Evolutionary conservation across 2,888 invertebrate genomes (phyloP).

Genomic region (Operophtera brumata): DNA sequence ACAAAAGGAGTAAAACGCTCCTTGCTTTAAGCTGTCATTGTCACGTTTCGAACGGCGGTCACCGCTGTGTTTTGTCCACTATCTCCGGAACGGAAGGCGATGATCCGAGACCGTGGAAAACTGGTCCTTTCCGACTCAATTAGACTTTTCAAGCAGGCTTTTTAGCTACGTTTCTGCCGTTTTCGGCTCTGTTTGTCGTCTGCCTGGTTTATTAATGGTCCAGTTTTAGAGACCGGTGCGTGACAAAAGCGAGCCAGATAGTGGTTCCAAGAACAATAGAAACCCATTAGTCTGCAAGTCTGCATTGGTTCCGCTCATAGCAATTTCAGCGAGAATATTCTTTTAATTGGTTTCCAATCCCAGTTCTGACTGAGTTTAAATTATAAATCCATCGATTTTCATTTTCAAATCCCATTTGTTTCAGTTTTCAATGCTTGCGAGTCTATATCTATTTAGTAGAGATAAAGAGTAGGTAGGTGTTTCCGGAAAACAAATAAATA

Average conservation of each 20-base stretch:
- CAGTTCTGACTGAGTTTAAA: slow-evolving; percentile 23
- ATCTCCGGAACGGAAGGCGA: slow-evolving; percentile 61
- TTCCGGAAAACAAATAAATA: slow-evolving; percentile 63
- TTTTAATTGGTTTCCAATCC: slow-evolving; percentile 66
- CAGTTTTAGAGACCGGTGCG: slow-evolving; percentile 62
- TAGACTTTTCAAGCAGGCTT: slow-evolving; percentile 38
- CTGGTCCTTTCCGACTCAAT: slow-evolving; percentile 36
- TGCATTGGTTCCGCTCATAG: slow-evolving; percentile 39
- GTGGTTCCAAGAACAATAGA: slow-evolving; percentile 70
- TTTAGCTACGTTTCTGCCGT: slow-evolving; percentile 26
- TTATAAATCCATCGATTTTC: slow-evolving; percentile 20
- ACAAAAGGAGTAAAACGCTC: slow-evolving; percentile 72
- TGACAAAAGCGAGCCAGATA: slow-evolving; percentile 66
- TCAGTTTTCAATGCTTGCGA: slow-evolving; percentile 1
- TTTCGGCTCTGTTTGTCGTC: slow-evolving; percentile 49
- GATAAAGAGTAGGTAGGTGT: slow-evolving; percentile 12
- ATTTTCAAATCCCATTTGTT: slow-evolving; percentile 13
- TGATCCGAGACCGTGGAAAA: slow-evolving; percentile 39
- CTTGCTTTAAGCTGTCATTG: slow-evolving; percentile 75
- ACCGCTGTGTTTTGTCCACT: slow-evolving; percentile 66
- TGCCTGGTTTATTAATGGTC: slow-evolving; percentile 66
- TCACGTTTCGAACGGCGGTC: slow-evolving; percentile 57
- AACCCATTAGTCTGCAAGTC: slow-evolving; percentile 56
- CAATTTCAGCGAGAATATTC: slow-evolving; percentile 51
- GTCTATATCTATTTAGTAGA: slow-evolving; percentile 7